phyloP scores from a whole-genome alignment of 1,140 invertebrate species.

The Drosophila pectinifera region DNA sequence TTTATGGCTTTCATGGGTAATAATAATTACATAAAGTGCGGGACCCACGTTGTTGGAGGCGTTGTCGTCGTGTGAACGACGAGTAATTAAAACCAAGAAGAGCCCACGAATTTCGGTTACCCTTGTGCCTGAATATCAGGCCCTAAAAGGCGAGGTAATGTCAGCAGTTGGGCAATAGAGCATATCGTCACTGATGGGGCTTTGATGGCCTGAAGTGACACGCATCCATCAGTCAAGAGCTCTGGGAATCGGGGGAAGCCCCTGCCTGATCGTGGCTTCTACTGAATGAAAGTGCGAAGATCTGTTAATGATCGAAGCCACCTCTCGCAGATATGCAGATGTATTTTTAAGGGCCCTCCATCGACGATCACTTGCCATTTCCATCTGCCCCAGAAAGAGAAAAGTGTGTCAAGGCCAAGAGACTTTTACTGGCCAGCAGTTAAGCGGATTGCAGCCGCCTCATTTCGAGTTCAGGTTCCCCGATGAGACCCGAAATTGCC shows the following conservation, averaged over 20 bases:
- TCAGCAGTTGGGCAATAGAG: conserved; percentile 18
- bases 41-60: conserved; percentile 46
- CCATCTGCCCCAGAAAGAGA: conserved; percentile 21
- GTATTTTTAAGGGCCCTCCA: background rate
- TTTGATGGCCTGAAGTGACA: conserved; percentile 55
- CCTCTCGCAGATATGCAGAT: background rate
- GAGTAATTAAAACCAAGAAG: conserved; percentile 51
- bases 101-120: conserved; percentile 29
- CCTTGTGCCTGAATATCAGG: conserved; percentile 34
- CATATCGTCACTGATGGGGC: conserved; percentile 35
- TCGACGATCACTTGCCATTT: conserved; percentile 49
- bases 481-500: conserved; percentile 67
- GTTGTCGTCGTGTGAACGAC: conserved; percentile 31
- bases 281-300: conserved; percentile 36
- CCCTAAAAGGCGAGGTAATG: conserved; percentile 36
- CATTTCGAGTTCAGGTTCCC: conserved; percentile 42
- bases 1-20: conserved; percentile 39
- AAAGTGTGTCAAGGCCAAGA: conserved; percentile 68
- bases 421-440: conserved; percentile 48
- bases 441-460: conserved; percentile 53
- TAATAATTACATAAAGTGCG: conserved; percentile 72
- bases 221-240: conserved; percentile 45
- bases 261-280: conserved; percentile 30
- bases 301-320: background rate
- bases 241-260: conserved; percentile 27